A percentile compares a stretch with the other conserved stretches of the same genome.
These are phyloP conservation scores for Pyxicephalus adspersus DNA, from an alignment of 2,113 vertebrate genomes.

Conservation along the genomic window DNA sequence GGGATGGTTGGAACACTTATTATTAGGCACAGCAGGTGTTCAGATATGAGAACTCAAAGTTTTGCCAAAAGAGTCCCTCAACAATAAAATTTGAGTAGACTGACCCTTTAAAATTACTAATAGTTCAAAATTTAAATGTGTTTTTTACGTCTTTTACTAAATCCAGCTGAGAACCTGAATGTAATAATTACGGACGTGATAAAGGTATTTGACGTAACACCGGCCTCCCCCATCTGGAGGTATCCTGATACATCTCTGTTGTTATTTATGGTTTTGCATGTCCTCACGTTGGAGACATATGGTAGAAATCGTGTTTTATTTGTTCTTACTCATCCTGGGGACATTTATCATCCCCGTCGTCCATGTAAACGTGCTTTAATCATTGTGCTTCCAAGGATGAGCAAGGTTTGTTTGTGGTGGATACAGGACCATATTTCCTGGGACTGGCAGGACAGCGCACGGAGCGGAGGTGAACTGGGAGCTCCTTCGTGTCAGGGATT, in stretches of 20 bases:
- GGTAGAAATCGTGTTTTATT: slow-evolving; percentile 12
- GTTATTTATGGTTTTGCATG: background rate
- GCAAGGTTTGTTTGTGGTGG: slow-evolving; percentile 16
- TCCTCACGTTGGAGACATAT: background rate
- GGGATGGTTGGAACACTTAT: too few species aligned
- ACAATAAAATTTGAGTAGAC: too few species aligned
- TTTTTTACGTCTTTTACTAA: too few species aligned
- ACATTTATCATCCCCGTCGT: background rate
- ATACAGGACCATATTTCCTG: slow-evolving; percentile 10
- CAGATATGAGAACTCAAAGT: too few species aligned
- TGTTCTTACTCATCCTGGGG: slow-evolving; percentile 7
- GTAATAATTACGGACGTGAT: too few species aligned
- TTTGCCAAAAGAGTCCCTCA: too few species aligned
- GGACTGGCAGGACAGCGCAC: background rate
- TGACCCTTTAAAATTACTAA: too few species aligned
- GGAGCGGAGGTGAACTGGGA: background rate
- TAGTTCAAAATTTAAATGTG: too few species aligned
- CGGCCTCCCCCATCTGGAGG: slow-evolving; percentile 2
- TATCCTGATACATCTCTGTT: too few species aligned
- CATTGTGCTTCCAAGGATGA: slow-evolving; percentile 13
- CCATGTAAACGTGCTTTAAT: background rate
- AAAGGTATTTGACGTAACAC: background rate
- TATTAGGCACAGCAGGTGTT: too few species aligned
- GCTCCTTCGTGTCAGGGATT: slow-evolving; percentile 13
- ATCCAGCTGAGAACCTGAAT: too few species aligned